Base-by-base conservation (phyloP, 2,113 vertebrate species). In the Buteo buteo region DNA sequence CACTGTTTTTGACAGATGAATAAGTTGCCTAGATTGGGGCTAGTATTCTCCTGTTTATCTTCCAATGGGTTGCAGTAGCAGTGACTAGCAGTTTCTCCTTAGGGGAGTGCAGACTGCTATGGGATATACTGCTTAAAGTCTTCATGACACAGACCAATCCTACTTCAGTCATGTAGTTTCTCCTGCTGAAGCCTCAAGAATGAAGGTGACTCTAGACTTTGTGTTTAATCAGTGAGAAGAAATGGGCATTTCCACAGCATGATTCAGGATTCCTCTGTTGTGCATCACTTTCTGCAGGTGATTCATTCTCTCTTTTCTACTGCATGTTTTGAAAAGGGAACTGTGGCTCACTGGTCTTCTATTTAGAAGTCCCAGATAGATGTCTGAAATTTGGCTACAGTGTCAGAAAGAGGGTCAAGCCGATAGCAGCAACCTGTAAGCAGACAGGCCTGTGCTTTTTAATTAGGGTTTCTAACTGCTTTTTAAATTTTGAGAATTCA, bases 201-300 rank as follows among this genome's bases (percentile, higher is more conserved):
- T 44, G 57, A 91, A 67, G 73, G 52, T 91, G 74, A 21, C 65
- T 94, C 32, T 61, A 70, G 92, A 32, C 40, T 79, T 82, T 70
- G 34, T 82, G 57, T 85, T 45, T 49, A 69, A 62, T 42, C 73
- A 29, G 49, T 69, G 73, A 81, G 77, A 65, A 91, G 54, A 95
- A 88, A 70, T 4, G 28, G 62, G 36, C 62, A 76, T 91, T 94
- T 96, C 69, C 81, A 76, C 57, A 45, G 44, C 1, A 0, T 95
- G 96, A 96, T 91, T 97, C 87, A 95, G 70, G 70, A 72, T 95
- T 95, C 70, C 25, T 79, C 58, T 82, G 40, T 49, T 89, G 61
- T 54, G 70, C 40, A 36, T 94, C 36, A 31, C 44, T 82, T 96
- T 82, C 55, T 82, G 29, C 31, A 57, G 73, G 59, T 82, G 94